These are phyloP conservation scores for Turnix velox DNA, from an alignment of 2,113 vertebrate species.

Conservation along the genomic window DNA sequence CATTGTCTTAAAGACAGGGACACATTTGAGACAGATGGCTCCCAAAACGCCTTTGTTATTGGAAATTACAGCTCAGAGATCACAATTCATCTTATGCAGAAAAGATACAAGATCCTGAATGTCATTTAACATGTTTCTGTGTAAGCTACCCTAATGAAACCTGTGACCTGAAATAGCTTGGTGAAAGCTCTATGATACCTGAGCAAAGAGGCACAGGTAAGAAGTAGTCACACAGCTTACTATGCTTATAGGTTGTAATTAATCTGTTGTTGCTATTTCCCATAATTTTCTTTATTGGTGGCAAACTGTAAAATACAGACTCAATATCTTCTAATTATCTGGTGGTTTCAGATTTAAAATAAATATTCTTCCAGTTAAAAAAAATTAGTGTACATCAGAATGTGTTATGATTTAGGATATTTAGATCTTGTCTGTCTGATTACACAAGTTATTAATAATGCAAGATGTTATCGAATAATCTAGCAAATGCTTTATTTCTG, in stretches of 20 bases:
- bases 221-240: not conserved
- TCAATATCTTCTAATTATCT: not conserved
- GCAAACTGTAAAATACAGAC: not conserved
- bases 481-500: not conserved
- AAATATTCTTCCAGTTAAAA: not conserved
- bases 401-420: not conserved
- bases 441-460: not conserved
- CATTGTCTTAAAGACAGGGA: not conserved
- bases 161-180: not conserved
- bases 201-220: not conserved
- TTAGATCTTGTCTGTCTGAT: not conserved
- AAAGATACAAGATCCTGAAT: not conserved
- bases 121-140: not conserved
- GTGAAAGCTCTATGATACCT: not conserved
- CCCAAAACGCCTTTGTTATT: not conserved
- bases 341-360: not conserved
- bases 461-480: not conserved
- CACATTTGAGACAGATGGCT: not conserved
- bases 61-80: not conserved
- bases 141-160: not conserved
- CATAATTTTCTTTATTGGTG: not conserved
- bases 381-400: not conserved
- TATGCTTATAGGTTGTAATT: not conserved
- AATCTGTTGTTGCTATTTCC: not conserved
- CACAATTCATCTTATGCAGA: not conserved